Base-by-base conservation (phyloP, 2,797 vertebrate genomes). In the Margarornis squamiger region DNA sequence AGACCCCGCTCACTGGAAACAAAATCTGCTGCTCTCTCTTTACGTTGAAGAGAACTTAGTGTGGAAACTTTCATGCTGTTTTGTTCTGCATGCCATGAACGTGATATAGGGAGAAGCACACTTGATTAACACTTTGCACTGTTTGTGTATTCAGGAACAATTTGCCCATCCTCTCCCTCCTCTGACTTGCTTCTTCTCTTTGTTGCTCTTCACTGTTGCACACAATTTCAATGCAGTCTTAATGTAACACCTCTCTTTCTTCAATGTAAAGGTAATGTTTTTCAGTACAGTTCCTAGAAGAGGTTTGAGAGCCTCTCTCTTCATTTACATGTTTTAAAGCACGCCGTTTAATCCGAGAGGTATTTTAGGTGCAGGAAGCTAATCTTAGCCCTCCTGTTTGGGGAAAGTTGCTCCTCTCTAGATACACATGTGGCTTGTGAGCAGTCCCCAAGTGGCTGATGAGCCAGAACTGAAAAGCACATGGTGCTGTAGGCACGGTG, bases 101-200 rank as follows among this genome's bases (percentile, higher is more conserved):
- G 48, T 29, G 54, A 78, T 91, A 13, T 1, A 75, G 67, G 66
- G 67, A 84, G 77, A 91, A 94, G 43, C 12, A 36, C 34, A 7
- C 51, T 83, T 66, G 77, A 73, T 94, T 85, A 93, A 59, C 77
- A 58, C 67, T 84, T 77, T 26, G 24, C 61, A 52, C 17, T 92
- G 73, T 94, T 92, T 83, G 49, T 84, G 34, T 61, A 27, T 75
- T 84, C 55, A 29, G 55, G 75, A 84, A 73, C 36, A 39, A 58
- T 66, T 95, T 90, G 26, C 57, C 65, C 24, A 51, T 92, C 73
- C 71, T 91, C 68, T 90, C 45, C 9, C 61, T 88, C 67, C 63
- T 80, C 46, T 75, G 39, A 39, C 58, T 90, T 26, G 3, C 63
- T 75, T 45, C 49, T 71, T 72, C 52, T 0, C 0, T 71, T 81